Base-by-base conservation (phyloP, 2,113 vertebrate genomes). In the Hippocampus comes region DNA sequence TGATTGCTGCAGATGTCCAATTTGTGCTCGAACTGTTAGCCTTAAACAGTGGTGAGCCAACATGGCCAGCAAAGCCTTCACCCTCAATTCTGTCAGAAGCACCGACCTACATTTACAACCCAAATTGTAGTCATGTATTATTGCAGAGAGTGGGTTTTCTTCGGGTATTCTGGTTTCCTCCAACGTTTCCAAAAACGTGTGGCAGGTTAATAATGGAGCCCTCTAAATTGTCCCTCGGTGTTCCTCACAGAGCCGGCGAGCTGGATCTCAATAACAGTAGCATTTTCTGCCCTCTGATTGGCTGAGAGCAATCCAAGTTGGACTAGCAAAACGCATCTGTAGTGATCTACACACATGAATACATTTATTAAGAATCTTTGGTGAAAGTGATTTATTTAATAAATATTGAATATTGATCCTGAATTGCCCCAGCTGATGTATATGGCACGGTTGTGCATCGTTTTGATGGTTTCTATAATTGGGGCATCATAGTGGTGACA, bases 1-100 rank as follows among this genome's bases (percentile, higher is more conserved):
- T 79, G 80, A 91, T 87, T 83, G 78, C 80, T 82, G 67, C 84
- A 87, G 82, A 90, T 82, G 87, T 89, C 82, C 71, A 80, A 51
- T 71, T 46, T 71, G 74, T 51, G 57, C 64, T 57, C 15, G 7
- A 11, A 5, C 51, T 20, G 41, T 21, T 30, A 9, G 46, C 46
- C 34, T 67, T 70, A 42, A 49, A 72, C 25, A 17, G 25, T 7
- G 25, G 57, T 17, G 25, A 60, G 57, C 14, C 25, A 10, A 12
- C 25, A 30, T 7, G 27, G 15, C 6, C 25, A 17, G 17, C 27
- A 18, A 34, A 5, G 12, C 56, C 10, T 14, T 59, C 56, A 46
- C 43, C 3, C 10, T 59, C 4, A 15, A 30, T 25, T 6, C 23
- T 9, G 14, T 59, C 23, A 27, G 23, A 15, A 14, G 25, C 12